Evolutionary conservation across 2,797 vertebrate species (phyloP).

Genomic region (Paramormyrops hopkinsi): DNA sequence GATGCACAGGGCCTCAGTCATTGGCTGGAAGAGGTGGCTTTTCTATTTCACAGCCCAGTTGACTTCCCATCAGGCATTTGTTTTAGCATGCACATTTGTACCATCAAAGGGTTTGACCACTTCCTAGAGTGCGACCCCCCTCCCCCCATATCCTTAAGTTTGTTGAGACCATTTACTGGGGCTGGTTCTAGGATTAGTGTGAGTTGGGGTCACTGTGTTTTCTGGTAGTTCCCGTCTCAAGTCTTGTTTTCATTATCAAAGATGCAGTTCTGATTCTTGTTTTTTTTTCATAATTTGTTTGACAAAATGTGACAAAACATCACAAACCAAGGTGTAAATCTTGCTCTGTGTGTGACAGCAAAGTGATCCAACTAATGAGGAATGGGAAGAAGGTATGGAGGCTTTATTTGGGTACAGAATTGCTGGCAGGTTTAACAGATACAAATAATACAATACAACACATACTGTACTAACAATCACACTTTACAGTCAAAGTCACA

Average conservation of each 20-base stretch:
- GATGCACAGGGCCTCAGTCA: background rate
- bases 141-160: background rate
- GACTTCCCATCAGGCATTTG: background rate
- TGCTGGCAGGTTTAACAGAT: background rate
- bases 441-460: background rate
- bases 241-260: background rate
- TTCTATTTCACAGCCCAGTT: background rate
- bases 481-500: background rate
- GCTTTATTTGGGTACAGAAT: background rate
- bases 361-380: background rate
- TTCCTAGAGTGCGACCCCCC: background rate
- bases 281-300: background rate
- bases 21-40: background rate
- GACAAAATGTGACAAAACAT: background rate
- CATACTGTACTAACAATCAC: background rate
- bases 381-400: background rate
- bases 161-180: background rate
- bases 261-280: background rate
- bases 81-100: background rate
- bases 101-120: background rate
- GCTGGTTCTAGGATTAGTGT: background rate
- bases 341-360: background rate
- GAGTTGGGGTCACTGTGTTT: background rate
- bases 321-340: background rate
- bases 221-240: background rate